Base-by-base conservation (phyloP, 2,888 invertebrate genomes). In the Pristionchus maxplancki region DNA sequence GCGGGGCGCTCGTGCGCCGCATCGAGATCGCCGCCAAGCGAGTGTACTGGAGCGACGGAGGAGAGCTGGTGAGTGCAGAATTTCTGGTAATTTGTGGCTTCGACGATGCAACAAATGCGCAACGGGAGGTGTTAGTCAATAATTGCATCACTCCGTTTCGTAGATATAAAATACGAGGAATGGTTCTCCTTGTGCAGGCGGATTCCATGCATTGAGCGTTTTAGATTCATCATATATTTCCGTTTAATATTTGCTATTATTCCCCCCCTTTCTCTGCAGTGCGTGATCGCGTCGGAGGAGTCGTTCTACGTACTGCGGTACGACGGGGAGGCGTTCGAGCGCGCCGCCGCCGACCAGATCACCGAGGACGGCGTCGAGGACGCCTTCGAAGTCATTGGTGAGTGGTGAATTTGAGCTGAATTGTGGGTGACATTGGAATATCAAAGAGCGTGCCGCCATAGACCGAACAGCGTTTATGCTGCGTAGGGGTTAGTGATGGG, bases 41-140 rank as follows among this genome's bases (percentile, higher is more conserved):
- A 95, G 95, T 99, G 40, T 98, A 97, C 95, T 99, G 99, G 99
- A 97, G 98, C 62, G 99, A 99, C 95, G 97, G 97, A 95, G 98
- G 98, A 4, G 97, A 97, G 93, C 96, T 99, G 82, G 97, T 98
- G n/a, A 48, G 85, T 37, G 31, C 24, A 2, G 20, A 37, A 71
- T 37, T 31, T 9, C 8, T 31, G 64, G 6, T 9, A 31, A 3
- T 15, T 78, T 78, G 78, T 8, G 0, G 40, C 15, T 48, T 40
- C n/a, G 24, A 9, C n/a, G 4, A 1, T 44, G 44, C 0, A 78
- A 17, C 31, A 78, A 34, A 24, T 44, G 40, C 44, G 24, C n/a
- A n/a, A n/a, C n/a, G n/a, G n/a, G n/a, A n/a, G n/a, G n/a, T 34
- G 20, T 40, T 40, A 20, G 20, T 15, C 6, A 9, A 28, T 8